phyloP scores from a whole-genome alignment of 2,888 invertebrate genomes.

The Hemaris fuciformis region DNA sequence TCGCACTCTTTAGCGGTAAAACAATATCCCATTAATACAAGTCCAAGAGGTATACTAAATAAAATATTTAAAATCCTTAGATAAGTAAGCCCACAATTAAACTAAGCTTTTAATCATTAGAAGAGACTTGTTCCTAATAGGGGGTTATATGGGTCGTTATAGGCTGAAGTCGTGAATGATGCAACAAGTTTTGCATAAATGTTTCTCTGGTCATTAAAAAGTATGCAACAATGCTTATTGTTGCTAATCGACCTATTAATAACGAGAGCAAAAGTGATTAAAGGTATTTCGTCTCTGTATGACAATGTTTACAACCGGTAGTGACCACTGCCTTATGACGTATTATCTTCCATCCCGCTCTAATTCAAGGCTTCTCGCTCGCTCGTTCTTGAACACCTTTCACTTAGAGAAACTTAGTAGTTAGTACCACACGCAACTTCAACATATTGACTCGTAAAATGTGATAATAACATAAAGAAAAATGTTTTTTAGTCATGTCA shows the following conservation, averaged over 20 bases:
- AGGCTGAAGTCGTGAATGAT: no score
- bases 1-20: no score
- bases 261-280: not conserved
- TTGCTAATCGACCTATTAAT: not conserved
- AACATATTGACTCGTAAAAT: constrained; percentile 39
- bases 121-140: no score
- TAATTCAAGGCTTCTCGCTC: constrained; percentile 41
- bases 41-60: no score
- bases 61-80: no score
- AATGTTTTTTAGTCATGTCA: constrained; percentile 49
- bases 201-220: not conserved
- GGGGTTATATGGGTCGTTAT: no score
- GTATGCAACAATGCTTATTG: not conserved
- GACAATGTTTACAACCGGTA: not conserved
- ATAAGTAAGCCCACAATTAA: no score
- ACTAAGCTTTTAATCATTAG: no score
- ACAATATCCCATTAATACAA: no score
- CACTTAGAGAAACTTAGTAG: constrained; percentile 52
- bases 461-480: constrained; percentile 34
- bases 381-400: constrained; percentile 59
- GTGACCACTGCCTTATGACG: constrained; percentile 29
- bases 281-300: not conserved
- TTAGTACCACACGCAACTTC: constrained; percentile 21
- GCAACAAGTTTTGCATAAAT: not conserved
- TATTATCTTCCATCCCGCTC: constrained; percentile 41